These are phyloP conservation scores for Drosophila meridiana DNA, from an alignment of 2,888 invertebrate species.

Conservation along the genomic window DNA sequence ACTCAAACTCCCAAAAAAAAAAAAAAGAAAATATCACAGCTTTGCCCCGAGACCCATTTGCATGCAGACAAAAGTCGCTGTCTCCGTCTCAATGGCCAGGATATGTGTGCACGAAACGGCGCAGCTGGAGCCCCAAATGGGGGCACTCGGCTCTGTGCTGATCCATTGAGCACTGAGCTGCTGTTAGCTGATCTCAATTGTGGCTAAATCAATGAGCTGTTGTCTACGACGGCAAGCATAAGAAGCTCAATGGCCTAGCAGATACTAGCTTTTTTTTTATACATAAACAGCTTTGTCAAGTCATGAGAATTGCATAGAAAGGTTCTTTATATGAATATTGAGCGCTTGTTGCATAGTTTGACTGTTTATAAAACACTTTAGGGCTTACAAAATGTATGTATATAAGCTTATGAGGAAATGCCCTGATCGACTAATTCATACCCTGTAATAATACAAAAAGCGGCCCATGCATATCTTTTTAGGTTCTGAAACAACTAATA, in stretches of 20 bases:
- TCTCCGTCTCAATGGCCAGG: background rate
- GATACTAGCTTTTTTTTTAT: background rate
- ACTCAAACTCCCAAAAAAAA: background rate
- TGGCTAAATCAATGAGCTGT: constrained; percentile 1
- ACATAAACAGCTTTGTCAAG: background rate
- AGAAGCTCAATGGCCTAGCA: background rate
- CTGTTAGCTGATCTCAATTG: background rate
- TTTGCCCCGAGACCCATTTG: constrained; percentile 6
- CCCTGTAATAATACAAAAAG: background rate
- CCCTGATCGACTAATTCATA: background rate
- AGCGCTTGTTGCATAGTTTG: too few relatives aligned
- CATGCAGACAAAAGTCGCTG: background rate
- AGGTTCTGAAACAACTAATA: too few relatives aligned
- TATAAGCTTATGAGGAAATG: too few relatives aligned
- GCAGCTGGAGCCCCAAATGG: background rate
- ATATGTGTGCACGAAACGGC: background rate
- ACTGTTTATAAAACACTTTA: background rate
- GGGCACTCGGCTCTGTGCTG: background rate
- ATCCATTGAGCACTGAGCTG: constrained; percentile 5
- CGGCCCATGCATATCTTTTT: too few relatives aligned
- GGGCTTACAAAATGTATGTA: too few relatives aligned
- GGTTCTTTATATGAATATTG: background rate
- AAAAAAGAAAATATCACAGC: background rate
- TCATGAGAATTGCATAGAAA: constrained; percentile 6
- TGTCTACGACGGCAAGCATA: background rate